Evolutionary conservation across 1,140 invertebrate species (phyloP).

Genomic region (Acromyrmex charruanus): DNA sequence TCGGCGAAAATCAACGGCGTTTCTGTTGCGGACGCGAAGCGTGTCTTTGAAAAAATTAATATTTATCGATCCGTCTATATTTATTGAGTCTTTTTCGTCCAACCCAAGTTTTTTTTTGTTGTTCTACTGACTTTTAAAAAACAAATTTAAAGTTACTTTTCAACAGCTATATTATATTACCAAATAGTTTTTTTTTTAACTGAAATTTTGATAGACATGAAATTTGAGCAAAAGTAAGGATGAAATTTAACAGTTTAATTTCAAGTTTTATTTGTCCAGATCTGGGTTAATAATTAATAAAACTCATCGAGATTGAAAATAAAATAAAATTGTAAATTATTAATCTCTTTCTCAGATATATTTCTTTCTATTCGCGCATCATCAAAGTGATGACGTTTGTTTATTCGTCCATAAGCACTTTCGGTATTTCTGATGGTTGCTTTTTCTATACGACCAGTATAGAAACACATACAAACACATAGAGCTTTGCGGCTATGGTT

Average conservation of each 20-base stretch:
- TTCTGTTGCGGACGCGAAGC: not conserved
- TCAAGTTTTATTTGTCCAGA: too few relatives aligned
- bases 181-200: too few relatives aligned
- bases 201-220: too few relatives aligned
- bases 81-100: too few relatives aligned
- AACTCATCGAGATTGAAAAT: not conserved
- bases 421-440: not conserved
- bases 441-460: not conserved
- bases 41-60: not conserved
- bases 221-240: too few relatives aligned
- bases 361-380: not conserved
- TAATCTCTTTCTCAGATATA: not conserved
- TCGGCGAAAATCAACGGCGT: too few relatives aligned
- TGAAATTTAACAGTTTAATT: too few relatives aligned
- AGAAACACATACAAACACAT: not conserved
- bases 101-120: too few relatives aligned
- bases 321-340: not conserved
- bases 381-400: not conserved
- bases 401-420: slow-evolving; percentile 7
- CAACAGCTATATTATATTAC: too few relatives aligned
- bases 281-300: not conserved
- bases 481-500: slow-evolving; percentile 13
- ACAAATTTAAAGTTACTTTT: too few relatives aligned
- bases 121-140: too few relatives aligned
- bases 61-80: not conserved